A percentile compares a stretch with the other conserved stretches of the same genome.
Conservation (phyloP, 1,140 invertebrate species). For the Oppia nitens region DNA sequence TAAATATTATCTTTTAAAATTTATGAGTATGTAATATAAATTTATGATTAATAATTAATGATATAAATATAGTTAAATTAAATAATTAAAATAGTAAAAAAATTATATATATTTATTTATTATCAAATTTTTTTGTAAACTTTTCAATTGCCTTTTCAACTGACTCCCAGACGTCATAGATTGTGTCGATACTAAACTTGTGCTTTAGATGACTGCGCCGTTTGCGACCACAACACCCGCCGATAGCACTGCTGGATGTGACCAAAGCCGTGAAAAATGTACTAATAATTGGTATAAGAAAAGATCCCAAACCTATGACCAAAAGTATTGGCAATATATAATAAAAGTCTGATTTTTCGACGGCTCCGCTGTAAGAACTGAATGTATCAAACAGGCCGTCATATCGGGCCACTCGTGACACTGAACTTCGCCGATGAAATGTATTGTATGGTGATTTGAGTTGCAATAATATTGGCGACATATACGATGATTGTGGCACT, state of each 20-base stretch:
- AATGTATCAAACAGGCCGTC: background rate
- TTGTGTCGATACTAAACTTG: background rate
- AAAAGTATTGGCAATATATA: conserved; percentile 9
- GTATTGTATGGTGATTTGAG: background rate
- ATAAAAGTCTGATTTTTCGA: conserved; percentile 1
- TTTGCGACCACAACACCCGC: background rate
- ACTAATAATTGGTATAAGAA: conserved; percentile 13
- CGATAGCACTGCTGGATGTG: background rate
- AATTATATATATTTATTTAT: background rate
- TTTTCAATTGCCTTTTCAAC: background rate
- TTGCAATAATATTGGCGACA: background rate
- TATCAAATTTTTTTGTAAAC: background rate
- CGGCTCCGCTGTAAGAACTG: background rate
- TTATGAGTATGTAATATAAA: too few species aligned
- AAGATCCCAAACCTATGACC: conserved; percentile 11
- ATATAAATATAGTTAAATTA: too few species aligned
- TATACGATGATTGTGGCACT: background rate
- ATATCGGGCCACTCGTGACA: background rate
- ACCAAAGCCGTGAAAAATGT: conserved; percentile 12
- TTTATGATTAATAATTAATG: too few species aligned
- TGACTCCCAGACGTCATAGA: background rate
- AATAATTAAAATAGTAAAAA: too few species aligned
- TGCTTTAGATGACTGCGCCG: background rate
- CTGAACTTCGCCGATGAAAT: background rate
- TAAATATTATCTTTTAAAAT: too few species aligned